Evolutionary conservation across 2,113 vertebrate genomes (phyloP), one percentile per base, ranked within the genome.

Genomic region (Anarrhichthys ocellatus): DNA sequence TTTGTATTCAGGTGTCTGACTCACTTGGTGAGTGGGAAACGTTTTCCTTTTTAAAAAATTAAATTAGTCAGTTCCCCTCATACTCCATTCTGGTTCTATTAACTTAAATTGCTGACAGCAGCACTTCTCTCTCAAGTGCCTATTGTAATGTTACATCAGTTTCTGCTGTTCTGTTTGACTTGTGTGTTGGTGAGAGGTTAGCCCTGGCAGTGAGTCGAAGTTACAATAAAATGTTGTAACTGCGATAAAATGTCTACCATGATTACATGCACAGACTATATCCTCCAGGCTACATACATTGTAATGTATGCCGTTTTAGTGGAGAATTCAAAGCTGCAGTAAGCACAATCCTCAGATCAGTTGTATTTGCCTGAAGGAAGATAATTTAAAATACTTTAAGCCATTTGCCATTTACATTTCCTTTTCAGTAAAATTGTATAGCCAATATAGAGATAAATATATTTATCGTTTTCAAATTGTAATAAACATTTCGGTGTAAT

Each of bases 231-330:
- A 32, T 50, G 10, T 81, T 58, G 44, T 36, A 42, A 79, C 48
- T 58, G 74, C 29, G 76, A 52, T 66, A 69, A 54, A 73, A 82
- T 63, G 42, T 18, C 40, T 72, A 70, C 84, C 24, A 72, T 84
- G 64, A 44, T 44, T 70, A 66, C 34, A 78, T 63, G 24, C 56
- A 67, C 38, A 72, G 59, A 71, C 14, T 38, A 52, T 27, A n/a
- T 73, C 36, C 50, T 68, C 77, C 27, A 64, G 66, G 52, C 67
- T 48, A 48, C 42, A 69, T n/a, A 58, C 3, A 46, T 42, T 56
- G 13, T 5, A 34, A 15, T 18, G 2, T 13, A 56, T 66, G n/a
- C 36, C 36, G 22, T 73, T 76, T 79, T 65, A 81, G 74, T 81
- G 65, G 24, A 70, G 34, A 46, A 58, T 50, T 58, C 6, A 52